Evolutionary conservation across 2,888 invertebrate genomes (phyloP).

Genomic region (Caenorhabditis sp.): DNA sequence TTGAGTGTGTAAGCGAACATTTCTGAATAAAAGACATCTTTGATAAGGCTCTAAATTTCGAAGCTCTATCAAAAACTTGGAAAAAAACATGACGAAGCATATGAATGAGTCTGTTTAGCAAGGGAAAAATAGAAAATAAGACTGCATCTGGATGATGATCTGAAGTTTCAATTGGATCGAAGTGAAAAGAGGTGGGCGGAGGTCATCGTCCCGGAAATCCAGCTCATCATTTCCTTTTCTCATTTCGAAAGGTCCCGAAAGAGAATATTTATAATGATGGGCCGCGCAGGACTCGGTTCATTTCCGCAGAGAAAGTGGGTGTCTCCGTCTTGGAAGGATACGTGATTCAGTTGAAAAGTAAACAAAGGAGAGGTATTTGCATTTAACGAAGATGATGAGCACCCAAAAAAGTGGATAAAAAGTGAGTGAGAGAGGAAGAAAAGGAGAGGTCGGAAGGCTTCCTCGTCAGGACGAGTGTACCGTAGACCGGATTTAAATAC

Average conservation of each 20-base stretch:
- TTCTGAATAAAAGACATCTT: no score
- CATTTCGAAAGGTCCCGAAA: conserved; percentile 12
- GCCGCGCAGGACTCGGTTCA: conserved; percentile 2
- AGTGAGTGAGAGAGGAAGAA: conserved; percentile 7
- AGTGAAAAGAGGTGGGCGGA: neutral
- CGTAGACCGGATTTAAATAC: conserved; percentile 30
- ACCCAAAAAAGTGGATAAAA: conserved; percentile 5
- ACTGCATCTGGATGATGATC: no score
- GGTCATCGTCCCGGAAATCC: neutral
- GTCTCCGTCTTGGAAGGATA: conserved; percentile 30
- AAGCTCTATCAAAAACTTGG: neutral
- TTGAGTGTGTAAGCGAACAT: conserved; percentile 32
- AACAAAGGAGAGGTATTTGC: conserved; percentile 48
- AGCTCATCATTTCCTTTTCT: conserved; percentile 16
- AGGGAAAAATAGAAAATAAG: no score
- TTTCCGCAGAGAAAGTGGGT: conserved; percentile 40
- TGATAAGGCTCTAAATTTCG: no score
- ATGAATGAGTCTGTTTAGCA: no score
- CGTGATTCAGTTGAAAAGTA: conserved; percentile 50
- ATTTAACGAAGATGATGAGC: conserved; percentile 20
- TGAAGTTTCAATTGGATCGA: neutral
- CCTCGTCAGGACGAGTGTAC: conserved; percentile 15
- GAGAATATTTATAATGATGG: no score
- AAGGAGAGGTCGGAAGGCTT: neutral
- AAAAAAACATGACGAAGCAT: neutral